Base-by-base conservation (phyloP, 2,888 invertebrate species). In the Mellilla xanthometata region DNA sequence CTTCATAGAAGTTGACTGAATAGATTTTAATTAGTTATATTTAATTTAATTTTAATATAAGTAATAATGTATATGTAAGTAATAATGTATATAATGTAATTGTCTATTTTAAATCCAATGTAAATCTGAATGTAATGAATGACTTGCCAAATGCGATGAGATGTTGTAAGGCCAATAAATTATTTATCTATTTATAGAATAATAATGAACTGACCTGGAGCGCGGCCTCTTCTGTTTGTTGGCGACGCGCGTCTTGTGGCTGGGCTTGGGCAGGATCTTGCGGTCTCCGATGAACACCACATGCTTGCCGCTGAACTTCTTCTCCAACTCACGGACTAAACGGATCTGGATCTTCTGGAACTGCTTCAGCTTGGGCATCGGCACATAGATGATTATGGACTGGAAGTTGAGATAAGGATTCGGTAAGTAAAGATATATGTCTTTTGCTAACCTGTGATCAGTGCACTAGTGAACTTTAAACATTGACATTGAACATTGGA, bases 241-340 rank as follows among this genome's bases (percentile, higher is more conserved):
- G 54, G 93, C 93, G 42, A 93, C 93, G 57, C 94, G 96, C 0
- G 97, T 97, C 90, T 99, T 99, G 75, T 98, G 94, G 54, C 97
- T 98, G 40, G 99, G 99, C 81, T 99, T 99, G 56, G 98, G 98
- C 62, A 99, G 92, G 78, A 99, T 99, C 81, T 98, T 97, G 72
- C 99, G 94, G 91, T 99, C 96, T 28, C 99, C 99, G 72, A 99
- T 94, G 77, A 99, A 97, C 60, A 99, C 98, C 7, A 99, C 99
- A 80, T 99, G 98, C 83, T 98, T 98, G 55, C 99, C 99, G 70
- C 97, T 98, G 91, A 99, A 99, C 81, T 99, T 99, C 94, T 99
- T 99, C 85, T 99, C 99, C 74, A 99, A 90, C 83, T 99, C 99
- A 68, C 99, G 94, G 31, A 99, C 99, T 69, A 99, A 91, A 62